A percentile compares a stretch with the other conserved stretches of the same genome.
phyloP scores from a whole-genome alignment of 2,113 vertebrate genomes.

The Semnornis frantzii region DNA sequence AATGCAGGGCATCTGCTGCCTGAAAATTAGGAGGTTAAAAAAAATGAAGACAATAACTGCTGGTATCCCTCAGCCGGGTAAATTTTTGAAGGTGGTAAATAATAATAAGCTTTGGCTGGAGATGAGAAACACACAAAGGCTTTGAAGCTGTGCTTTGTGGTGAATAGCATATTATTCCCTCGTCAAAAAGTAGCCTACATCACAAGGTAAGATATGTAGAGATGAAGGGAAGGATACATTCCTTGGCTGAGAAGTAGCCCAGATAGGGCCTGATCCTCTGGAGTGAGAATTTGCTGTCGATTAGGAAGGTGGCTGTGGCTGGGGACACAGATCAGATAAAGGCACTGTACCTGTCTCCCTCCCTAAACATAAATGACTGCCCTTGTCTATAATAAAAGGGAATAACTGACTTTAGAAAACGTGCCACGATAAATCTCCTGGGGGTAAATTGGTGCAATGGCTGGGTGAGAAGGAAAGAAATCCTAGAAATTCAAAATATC shows the following conservation, averaged over 20 bases:
- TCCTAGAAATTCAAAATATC: background rate
- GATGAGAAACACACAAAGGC: slow-evolving; percentile 1
- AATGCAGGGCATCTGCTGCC: background rate
- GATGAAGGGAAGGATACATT: background rate
- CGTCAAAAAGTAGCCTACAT: background rate
- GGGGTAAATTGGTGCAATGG: background rate
- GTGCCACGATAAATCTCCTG: background rate
- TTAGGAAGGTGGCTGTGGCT: background rate
- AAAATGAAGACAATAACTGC: background rate
- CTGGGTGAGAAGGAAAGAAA: background rate
- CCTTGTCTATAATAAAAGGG: slow-evolving; percentile 45
- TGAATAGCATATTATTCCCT: background rate
- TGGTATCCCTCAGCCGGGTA: background rate
- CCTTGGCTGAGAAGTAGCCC: background rate
- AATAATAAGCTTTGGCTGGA: background rate
- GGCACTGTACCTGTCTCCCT: slow-evolving; percentile 35
- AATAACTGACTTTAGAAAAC: background rate
- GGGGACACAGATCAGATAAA: slow-evolving; percentile 34
- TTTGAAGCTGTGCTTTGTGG: background rate
- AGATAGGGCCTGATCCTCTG: background rate
- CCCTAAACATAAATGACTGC: slow-evolving; percentile 38
- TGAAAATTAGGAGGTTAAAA: slow-evolving; percentile 15
- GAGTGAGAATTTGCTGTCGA: background rate
- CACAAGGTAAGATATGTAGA: background rate
- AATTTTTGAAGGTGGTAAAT: background rate